A percentile compares a stretch with the other conserved stretches of the same genome.
Evolutionary conservation across 2,113 vertebrate species (phyloP).

Genomic region (Bufo bufo): DNA sequence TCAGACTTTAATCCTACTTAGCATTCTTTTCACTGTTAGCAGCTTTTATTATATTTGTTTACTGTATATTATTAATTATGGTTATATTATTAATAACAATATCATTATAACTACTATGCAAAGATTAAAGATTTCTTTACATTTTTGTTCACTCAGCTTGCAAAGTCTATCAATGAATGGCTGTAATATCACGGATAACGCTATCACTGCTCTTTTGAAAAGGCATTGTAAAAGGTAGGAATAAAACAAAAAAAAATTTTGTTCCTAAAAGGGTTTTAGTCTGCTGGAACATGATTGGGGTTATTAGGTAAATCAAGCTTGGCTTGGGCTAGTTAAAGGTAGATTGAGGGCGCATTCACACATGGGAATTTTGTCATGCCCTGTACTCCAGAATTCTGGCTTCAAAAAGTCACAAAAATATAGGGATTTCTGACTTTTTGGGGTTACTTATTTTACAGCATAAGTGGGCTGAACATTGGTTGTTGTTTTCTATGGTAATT

Average conservation of each 20-base stretch:
- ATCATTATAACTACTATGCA: neutral
- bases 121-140: neutral
- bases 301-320: neutral
- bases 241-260: neutral
- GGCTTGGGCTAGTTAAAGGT: neutral
- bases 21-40: neutral
- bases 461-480: too few species aligned
- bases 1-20: neutral
- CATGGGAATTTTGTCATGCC: too few species aligned
- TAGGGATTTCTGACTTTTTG: too few species aligned
- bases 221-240: constrained; percentile 65
- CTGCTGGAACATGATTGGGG: neutral
- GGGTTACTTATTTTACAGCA: too few species aligned
- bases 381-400: too few species aligned
- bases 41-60: neutral
- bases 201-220: constrained; percentile 63
- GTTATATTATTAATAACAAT: neutral
- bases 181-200: constrained; percentile 66
- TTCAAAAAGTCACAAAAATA: too few species aligned
- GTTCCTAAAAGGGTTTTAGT: neutral
- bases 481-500: too few species aligned
- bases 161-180: constrained; percentile 62
- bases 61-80: neutral
- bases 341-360: neutral
- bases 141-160: constrained; percentile 47